phyloP scores from a whole-genome alignment of 2,888 invertebrate species.

The Pristionchus mayeri region DNA sequence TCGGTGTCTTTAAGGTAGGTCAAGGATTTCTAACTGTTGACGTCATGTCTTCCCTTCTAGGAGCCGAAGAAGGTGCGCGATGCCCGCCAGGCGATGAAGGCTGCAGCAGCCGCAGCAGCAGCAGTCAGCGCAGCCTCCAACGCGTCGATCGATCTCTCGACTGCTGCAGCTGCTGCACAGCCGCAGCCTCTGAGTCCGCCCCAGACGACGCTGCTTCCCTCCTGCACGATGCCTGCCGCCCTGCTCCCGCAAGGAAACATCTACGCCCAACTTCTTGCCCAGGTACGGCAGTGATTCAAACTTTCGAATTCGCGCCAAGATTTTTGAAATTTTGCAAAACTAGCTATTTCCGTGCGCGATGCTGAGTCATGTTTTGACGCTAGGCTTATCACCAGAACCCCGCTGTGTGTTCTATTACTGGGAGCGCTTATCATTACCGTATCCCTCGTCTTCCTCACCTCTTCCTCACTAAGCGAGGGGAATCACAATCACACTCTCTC shows the following conservation, averaged over 20 bases:
- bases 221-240: constrained; percentile 8
- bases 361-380: neutral
- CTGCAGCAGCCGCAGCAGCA: constrained; percentile 29
- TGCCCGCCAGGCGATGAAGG: constrained; percentile 21
- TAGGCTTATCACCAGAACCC: neutral
- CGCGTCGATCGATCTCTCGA: neutral
- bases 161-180: neutral
- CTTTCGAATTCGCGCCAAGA: neutral
- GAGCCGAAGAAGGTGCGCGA: constrained; percentile 43
- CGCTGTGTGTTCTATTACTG: neutral
- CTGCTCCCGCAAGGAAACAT: neutral
- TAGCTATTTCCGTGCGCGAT: neutral
- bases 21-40: neutral
- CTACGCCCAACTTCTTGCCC: constrained; percentile 16
- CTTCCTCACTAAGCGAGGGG: neutral
- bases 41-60: neutral
- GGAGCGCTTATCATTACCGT: constrained; percentile 19
- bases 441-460: neutral
- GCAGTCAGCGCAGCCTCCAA: constrained; percentile 1
- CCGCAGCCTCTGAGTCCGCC: constrained; percentile 15
- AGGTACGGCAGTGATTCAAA: neutral
- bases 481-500: constrained; percentile 22
- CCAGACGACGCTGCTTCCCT: neutral
- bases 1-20: constrained; percentile 46
- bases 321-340: neutral